phyloP scores from a whole-genome alignment of 2,113 vertebrate species.

The Aegypius monachus region DNA sequence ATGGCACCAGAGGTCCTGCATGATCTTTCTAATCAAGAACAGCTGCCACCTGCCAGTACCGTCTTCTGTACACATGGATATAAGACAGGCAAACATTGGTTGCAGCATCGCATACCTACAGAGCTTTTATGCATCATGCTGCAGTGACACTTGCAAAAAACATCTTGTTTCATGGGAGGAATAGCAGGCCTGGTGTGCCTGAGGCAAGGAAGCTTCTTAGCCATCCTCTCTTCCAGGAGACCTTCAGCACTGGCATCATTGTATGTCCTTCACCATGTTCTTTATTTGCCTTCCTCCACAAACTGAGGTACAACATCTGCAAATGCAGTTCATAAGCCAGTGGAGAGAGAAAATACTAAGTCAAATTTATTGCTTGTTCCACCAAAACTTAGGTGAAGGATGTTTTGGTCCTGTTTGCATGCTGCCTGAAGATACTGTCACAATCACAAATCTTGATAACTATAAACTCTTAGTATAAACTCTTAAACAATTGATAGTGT shows the following conservation, averaged over 20 bases:
- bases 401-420: not conserved
- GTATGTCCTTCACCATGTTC: not conserved
- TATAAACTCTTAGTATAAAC: not conserved
- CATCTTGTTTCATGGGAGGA: not conserved
- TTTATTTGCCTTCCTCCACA: not conserved
- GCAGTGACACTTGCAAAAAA: not conserved
- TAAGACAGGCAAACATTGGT: not conserved
- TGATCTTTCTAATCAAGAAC: not conserved
- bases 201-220: not conserved
- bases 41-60: not conserved
- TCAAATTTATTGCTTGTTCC: not conserved
- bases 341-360: not conserved
- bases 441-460: not conserved
- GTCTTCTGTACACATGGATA: not conserved
- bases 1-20: not conserved
- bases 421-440: not conserved
- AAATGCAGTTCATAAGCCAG: not conserved
- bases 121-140: not conserved
- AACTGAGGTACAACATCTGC: not conserved
- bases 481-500: not conserved
- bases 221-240: not conserved
- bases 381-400: not conserved
- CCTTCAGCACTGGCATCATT: not conserved
- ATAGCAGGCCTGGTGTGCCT: not conserved
- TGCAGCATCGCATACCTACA: not conserved